Evolutionary conservation across 64 coral and sea anemone species (phyloP).

Genomic region (Pocillopora verrucosa): DNA sequence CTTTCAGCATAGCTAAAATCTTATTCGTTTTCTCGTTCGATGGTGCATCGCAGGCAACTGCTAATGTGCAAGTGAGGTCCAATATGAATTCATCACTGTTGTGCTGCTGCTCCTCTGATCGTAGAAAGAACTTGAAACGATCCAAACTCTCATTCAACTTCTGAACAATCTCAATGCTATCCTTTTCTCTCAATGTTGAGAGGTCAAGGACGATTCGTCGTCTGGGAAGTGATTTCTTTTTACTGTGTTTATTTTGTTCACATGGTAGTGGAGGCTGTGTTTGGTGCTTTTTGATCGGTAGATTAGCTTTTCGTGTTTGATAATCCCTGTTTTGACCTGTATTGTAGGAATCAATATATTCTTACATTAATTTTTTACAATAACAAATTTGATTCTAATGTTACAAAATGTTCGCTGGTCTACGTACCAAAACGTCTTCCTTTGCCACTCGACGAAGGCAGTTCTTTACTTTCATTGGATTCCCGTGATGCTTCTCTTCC

Average conservation of each 20-base stretch:
- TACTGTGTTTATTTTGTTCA: neutral
- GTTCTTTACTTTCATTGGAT: neutral
- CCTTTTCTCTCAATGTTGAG: neutral
- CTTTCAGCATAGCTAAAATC: slow-evolving; percentile 31
- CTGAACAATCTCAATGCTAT: neutral
- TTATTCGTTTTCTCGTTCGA: slow-evolving; percentile 6
- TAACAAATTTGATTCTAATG: neutral
- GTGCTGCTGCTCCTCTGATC: slow-evolving; percentile 23
- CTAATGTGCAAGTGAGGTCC: slow-evolving; percentile 16
- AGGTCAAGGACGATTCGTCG: neutral
- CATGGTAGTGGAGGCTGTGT: neutral
- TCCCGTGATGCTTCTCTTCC: neutral
- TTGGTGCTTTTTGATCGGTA: neutral
- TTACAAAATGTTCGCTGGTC: neutral
- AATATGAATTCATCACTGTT: slow-evolving; percentile 18
- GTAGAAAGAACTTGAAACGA: neutral
- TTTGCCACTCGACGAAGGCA: neutral
- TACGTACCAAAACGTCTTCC: neutral
- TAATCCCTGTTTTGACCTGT: neutral
- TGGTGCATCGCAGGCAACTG: slow-evolving; percentile 18
- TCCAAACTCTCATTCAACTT: neutral
- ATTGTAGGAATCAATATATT: neutral
- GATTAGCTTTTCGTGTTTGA: neutral
- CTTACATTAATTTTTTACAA: neutral
- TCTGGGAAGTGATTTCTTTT: neutral